These are phyloP conservation scores for Psix sp. DNA, from an alignment of 1,140 invertebrate genomes.

Conservation along the genomic window DNA sequence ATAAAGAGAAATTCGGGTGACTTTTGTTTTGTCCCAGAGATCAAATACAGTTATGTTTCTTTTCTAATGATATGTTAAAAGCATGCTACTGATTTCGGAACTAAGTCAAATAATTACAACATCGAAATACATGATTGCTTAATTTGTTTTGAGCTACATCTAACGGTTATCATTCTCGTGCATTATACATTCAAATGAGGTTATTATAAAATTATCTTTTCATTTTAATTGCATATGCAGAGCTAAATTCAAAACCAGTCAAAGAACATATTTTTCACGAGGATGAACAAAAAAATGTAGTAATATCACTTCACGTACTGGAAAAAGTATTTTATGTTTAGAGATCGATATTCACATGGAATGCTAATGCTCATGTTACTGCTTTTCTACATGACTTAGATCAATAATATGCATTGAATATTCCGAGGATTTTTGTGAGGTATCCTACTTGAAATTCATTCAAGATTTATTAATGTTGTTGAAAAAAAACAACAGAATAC, in stretches of 20 bases:
- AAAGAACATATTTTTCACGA: constrained; percentile 6
- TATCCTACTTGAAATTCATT: not conserved
- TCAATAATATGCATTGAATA: constrained; percentile 32
- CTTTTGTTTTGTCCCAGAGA: too few relatives aligned
- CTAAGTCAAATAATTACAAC: not conserved
- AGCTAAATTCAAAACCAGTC: not conserved
- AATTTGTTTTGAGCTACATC: constrained; percentile 4
- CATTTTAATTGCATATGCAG: not conserved
- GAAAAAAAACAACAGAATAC: not conserved
- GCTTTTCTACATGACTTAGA: constrained; percentile 28
- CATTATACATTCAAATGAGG: constrained; percentile 21
- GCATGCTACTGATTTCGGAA: too few relatives aligned
- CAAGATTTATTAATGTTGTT: constrained; percentile 1
- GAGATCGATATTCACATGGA: constrained; percentile 43
- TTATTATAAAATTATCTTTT: not conserved
- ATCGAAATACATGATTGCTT: constrained; percentile 9
- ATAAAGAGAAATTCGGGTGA: too few relatives aligned
- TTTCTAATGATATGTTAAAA: too few relatives aligned
- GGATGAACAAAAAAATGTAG: constrained; percentile 7
- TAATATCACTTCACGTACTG: constrained; percentile 4
- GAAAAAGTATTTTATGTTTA: constrained; percentile 36
- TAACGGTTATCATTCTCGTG: constrained; percentile 8
- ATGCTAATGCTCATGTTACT: constrained; percentile 37
- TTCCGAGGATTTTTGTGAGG: constrained; percentile 1
- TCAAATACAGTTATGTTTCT: too few relatives aligned